Conservation (phyloP, 2,113 vertebrate species). For the Edolisoma coerulescens region DNA sequence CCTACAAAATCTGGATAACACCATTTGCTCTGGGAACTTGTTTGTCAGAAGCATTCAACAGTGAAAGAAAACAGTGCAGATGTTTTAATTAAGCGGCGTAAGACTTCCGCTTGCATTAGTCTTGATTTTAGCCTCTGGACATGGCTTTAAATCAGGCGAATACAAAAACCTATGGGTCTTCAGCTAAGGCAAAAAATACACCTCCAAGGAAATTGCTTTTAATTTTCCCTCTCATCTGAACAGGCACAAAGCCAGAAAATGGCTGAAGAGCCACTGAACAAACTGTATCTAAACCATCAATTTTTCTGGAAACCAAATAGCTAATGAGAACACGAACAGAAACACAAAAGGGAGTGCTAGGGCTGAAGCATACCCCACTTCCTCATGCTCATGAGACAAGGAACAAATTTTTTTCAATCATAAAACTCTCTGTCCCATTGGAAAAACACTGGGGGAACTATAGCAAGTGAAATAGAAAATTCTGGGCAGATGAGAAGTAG, state of each 20-base stretch:
- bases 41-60: neutral
- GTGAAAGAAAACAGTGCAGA: neutral
- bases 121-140: slow-evolving; percentile 49
- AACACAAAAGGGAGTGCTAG: neutral
- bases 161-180: neutral
- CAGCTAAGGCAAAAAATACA: neutral
- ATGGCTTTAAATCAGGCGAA: slow-evolving; percentile 30
- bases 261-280: neutral
- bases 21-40: neutral
- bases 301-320: neutral
- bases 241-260: neutral
- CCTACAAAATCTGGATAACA: neutral
- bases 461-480: neutral
- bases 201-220: slow-evolving; percentile 5
- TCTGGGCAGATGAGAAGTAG: neutral
- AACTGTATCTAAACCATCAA: neutral
- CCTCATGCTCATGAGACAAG: neutral
- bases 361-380: neutral
- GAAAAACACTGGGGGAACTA: neutral
- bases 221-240: neutral
- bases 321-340: neutral
- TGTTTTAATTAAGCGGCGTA: slow-evolving; percentile 25
- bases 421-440: neutral
- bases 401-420: neutral
- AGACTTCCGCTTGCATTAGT: slow-evolving; percentile 35